Conservation (phyloP, 2,888 invertebrate species). For the Cryptocephalus moraei region DNA sequence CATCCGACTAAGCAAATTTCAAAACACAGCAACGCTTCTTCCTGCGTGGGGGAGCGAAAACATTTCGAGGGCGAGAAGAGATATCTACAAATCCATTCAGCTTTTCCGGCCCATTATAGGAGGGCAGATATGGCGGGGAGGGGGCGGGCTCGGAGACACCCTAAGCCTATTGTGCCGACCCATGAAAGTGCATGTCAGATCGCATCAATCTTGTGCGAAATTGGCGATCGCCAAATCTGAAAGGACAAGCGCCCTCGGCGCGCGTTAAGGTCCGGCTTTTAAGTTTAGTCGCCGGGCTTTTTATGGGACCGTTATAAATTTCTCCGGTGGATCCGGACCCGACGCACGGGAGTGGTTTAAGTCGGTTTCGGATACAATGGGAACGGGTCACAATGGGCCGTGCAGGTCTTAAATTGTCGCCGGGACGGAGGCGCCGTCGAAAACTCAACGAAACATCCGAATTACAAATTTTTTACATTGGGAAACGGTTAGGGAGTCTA, state of each 20-base stretch:
- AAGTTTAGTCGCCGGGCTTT: too few species aligned
- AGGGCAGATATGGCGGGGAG: slow-evolving; percentile 1
- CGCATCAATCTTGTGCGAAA: slow-evolving; percentile 10
- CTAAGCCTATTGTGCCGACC: slow-evolving; percentile 5
- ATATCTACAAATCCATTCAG: slow-evolving; percentile 10
- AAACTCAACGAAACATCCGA: too few species aligned
- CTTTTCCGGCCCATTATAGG: slow-evolving; percentile 10
- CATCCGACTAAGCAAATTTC: neutral
- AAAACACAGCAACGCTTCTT: slow-evolving; percentile 1
- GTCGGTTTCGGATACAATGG: too few species aligned
- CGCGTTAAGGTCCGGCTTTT: too few species aligned
- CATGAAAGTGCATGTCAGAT: slow-evolving; percentile 7
- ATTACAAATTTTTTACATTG: too few species aligned
- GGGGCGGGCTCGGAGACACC: slow-evolving; percentile 1
- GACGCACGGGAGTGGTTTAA: too few species aligned
- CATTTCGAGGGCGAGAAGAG: slow-evolving; percentile 5
- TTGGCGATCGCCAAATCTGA: slow-evolving; percentile 3
- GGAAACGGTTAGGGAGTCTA: too few species aligned
- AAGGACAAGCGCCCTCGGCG: neutral
- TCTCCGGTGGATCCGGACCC: too few species aligned
- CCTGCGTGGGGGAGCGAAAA: neutral
- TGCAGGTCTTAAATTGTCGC: too few species aligned
- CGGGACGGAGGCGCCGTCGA: too few species aligned
- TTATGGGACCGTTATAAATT: too few species aligned
- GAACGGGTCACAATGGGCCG: too few species aligned